Evolutionary conservation across 2,113 vertebrate genomes (phyloP).

Genomic region (Oryzias melastigma): DNA sequence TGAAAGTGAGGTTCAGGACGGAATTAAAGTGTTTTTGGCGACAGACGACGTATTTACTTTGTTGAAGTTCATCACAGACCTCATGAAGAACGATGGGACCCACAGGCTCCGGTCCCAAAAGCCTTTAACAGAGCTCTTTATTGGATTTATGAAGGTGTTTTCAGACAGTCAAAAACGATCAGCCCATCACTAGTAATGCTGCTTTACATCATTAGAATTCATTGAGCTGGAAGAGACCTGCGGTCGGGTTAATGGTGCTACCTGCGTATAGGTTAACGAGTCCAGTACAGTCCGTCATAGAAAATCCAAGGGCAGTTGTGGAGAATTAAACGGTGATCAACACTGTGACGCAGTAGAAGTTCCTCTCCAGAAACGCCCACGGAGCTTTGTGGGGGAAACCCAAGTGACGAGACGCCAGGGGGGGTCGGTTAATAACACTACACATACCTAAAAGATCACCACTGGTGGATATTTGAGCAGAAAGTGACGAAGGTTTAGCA

Average conservation of each 20-base stretch:
- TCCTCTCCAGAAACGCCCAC: constrained; percentile 65
- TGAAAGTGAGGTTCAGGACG: no score
- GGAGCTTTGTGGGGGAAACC: constrained; percentile 41
- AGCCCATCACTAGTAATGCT: constrained; percentile 76
- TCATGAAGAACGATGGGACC: no score
- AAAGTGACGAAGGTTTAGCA: constrained; percentile 55
- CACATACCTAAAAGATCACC: constrained; percentile 85
- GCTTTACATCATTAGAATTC: constrained; percentile 72
- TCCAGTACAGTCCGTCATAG: constrained; percentile 68
- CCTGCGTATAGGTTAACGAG: constrained; percentile 62
- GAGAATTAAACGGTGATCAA: constrained; percentile 72
- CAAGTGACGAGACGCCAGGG: constrained; percentile 75
- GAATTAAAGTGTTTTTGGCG: no score
- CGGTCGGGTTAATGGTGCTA: constrained; percentile 64
- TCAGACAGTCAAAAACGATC: constrained; percentile 76
- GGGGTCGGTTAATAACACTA: constrained; percentile 76
- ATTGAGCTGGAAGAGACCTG: constrained; percentile 62
- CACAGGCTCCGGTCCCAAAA: constrained; percentile 30
- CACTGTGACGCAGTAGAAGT: constrained; percentile 75
- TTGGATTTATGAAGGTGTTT: constrained; percentile 77
- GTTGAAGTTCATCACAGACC: no score
- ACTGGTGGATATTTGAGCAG: constrained; percentile 79
- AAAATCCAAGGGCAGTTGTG: constrained; percentile 64
- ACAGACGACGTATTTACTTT: no score
- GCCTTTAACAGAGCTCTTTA: constrained; percentile 69